These are phyloP conservation scores for Arion vulgaris DNA, from an alignment of 1,140 invertebrate genomes.

Conservation along the genomic window DNA sequence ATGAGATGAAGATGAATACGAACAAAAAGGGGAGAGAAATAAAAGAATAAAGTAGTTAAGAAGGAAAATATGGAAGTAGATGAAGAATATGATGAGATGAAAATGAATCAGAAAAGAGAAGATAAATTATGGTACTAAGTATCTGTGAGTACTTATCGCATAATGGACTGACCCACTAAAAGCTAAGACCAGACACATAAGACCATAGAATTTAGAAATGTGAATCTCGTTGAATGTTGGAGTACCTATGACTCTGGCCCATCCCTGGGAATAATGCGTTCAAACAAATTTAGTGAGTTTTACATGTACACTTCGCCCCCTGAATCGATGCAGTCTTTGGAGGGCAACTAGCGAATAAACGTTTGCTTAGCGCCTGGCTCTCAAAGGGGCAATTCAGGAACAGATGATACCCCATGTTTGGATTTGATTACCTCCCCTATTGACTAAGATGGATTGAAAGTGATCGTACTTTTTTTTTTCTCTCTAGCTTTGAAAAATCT, in stretches of 20 bases:
- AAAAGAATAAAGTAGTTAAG: too few relatives aligned
- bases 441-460: constrained; percentile 32
- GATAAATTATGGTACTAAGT: too few relatives aligned
- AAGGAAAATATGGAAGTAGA: too few relatives aligned
- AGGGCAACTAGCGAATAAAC: constrained; percentile 8
- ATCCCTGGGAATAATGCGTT: neutral
- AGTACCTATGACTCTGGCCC: constrained; percentile 1
- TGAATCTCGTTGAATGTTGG: too few relatives aligned
- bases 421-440: constrained; percentile 29
- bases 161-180: too few relatives aligned
- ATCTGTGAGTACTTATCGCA: too few relatives aligned
- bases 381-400: constrained; percentile 26
- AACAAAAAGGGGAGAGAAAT: too few relatives aligned
- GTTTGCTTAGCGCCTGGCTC: constrained; percentile 10
- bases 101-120: too few relatives aligned
- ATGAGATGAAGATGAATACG: too few relatives aligned
- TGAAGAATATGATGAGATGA: too few relatives aligned
- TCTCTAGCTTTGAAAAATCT: constrained; percentile 10
- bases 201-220: too few relatives aligned
- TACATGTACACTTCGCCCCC: neutral
- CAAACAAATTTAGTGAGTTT: constrained; percentile 7
- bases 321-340: neutral
- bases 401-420: constrained; percentile 28
- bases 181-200: too few relatives aligned
- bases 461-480: constrained; percentile 13